Base-by-base conservation (phyloP, 2,888 invertebrate genomes). In the Tachina grossa region DNA sequence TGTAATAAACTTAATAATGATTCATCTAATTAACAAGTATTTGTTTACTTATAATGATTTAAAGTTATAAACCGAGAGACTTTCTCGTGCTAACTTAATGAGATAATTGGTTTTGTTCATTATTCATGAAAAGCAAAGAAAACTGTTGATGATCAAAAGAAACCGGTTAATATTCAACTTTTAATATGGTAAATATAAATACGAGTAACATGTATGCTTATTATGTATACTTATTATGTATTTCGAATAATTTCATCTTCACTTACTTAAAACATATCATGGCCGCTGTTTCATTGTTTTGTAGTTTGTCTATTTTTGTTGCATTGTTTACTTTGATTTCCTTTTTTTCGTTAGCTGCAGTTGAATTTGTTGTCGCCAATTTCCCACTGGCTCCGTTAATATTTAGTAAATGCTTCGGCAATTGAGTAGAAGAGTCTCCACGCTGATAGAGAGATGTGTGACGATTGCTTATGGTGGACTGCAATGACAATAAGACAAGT, bases 401-500 rank as follows among this genome's bases (percentile, higher is more conserved):
- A 87, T 84, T 63, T 87, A 88, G 63, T 53, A 86, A 83, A 77
- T 83, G 79, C 74, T 90, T 91, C 76, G 89, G 90, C 80, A 91
- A 88, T 86, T 91, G 90, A 88, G 89, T 90, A 11, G 91, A 90
- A 5, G 91, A 91, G 87, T 91, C 91, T 87, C 90, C 88, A 16
- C 92, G 92, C 81, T 90, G 88, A 31, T 91, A 90, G 4, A 92
- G 88, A 61, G 92, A 92, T 39, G 91, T 90, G 69, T 92, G 92
- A 4, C 92, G 91, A 88, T 91, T 92, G 86, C 91, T 91, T 8
- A 89, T 89, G 4, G 92, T 83, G 8, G 85, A 85, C 79, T 85
- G 51, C n/a, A 66, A 78, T 14, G 31, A 31, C 8, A 49, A 39
- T 8, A 59, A 0, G 9, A n/a, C n/a, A 49, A 31, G 6, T 1